Evolutionary conservation across 2,888 invertebrate genomes (phyloP).

Genomic region (Plusia festucae): DNA sequence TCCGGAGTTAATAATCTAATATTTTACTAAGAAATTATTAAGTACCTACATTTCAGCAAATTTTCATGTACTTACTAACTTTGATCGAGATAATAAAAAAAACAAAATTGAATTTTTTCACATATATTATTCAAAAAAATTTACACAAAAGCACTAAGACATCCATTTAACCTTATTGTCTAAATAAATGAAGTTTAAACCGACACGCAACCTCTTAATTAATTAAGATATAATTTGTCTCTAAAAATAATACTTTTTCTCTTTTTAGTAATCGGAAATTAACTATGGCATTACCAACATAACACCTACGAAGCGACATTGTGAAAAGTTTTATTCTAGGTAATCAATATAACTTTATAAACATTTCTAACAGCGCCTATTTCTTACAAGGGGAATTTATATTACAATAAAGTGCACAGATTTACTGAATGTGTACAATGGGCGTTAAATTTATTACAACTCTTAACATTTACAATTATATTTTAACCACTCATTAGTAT

Average conservation of each 20-base stretch:
- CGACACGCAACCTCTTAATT: conserved; percentile 88
- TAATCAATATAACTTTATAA: conserved; percentile 73
- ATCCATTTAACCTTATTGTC: conserved; percentile 89
- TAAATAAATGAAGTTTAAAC: conserved; percentile 88
- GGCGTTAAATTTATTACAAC: conserved; percentile 74
- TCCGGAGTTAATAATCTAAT: conserved; percentile 5
- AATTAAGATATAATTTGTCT: conserved; percentile 87
- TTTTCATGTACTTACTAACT: no score
- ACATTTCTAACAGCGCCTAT: conserved; percentile 77
- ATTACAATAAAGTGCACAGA: conserved; percentile 85
- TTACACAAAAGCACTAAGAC: conserved; percentile 90
- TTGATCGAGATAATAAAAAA: conserved; percentile 21
- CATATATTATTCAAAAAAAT: conserved; percentile 90
- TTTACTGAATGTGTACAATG: conserved; percentile 82
- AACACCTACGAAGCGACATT: conserved; percentile 83
- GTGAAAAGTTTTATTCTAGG: conserved; percentile 74
- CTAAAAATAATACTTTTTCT: conserved; percentile 88
- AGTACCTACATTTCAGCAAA: no score
- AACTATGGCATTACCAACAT: conserved; percentile 83
- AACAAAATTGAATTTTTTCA: conserved; percentile 77
- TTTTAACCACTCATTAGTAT: conserved; percentile 61
- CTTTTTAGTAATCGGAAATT: conserved; percentile 78
- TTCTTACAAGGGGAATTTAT: conserved; percentile 80
- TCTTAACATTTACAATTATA: conserved; percentile 75
- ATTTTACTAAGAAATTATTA: no score